A percentile compares a stretch with the other conserved stretches of the same genome.
phyloP scores from a whole-genome alignment of 2,888 invertebrate species.

The Synanthedon andrenaeformis region DNA sequence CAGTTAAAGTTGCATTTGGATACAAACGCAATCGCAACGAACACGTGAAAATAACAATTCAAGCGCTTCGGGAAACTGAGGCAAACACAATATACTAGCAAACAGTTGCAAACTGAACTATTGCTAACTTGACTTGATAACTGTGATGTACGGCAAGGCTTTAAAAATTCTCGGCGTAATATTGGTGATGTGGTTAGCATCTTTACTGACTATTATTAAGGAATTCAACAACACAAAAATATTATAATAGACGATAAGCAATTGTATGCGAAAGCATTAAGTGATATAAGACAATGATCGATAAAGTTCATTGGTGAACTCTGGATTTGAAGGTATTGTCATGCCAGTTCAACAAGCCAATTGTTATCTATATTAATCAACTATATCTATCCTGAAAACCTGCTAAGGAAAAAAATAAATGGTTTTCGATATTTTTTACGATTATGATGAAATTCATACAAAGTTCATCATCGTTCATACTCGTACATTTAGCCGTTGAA shows the following conservation, averaged over 20 bases:
- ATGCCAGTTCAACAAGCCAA: too few relatives aligned
- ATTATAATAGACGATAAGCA: slow-evolving; percentile 8
- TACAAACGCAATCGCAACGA: not conserved
- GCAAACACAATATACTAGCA: not conserved
- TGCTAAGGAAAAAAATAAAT: too few relatives aligned
- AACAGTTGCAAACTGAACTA: not conserved
- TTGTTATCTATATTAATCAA: too few relatives aligned
- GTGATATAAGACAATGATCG: slow-evolving; percentile 7
- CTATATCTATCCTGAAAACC: too few relatives aligned
- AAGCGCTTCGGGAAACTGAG: not conserved
- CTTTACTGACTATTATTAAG: slow-evolving; percentile 22
- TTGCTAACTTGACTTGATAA: not conserved
- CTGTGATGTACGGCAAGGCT: slow-evolving; percentile 10
- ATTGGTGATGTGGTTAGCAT: slow-evolving; percentile 26
- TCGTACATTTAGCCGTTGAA: too few relatives aligned
- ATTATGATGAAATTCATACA: too few relatives aligned
- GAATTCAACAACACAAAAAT: slow-evolving; percentile 14
- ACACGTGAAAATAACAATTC: not conserved
- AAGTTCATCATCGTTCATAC: too few relatives aligned
- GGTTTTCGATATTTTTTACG: too few relatives aligned
- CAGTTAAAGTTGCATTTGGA: not conserved
- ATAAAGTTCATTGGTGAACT: too few relatives aligned
- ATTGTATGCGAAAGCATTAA: slow-evolving; percentile 15
- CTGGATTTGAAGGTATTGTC: slow-evolving; percentile 19
- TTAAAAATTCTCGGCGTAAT: slow-evolving; percentile 19